These are phyloP conservation scores for Phymastichus coffea DNA, from an alignment of 1,140 invertebrate species.

Conservation along the genomic window DNA sequence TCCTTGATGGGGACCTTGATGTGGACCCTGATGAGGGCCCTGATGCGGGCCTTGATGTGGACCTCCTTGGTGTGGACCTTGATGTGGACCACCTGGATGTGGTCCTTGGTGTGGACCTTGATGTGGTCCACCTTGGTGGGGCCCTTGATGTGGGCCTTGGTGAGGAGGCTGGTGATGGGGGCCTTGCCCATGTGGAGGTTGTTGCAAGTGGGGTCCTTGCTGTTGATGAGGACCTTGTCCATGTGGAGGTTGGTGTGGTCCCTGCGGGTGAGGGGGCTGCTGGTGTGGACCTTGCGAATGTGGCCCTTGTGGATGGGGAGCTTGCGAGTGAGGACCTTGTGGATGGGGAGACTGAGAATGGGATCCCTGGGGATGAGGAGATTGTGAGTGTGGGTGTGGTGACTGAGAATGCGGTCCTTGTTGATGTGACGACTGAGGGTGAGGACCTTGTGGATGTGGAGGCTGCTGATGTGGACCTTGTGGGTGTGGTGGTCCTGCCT, in stretches of 20 bases:
- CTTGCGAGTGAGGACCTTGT: slow-evolving; percentile 5
- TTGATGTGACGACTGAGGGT: slow-evolving; percentile 11
- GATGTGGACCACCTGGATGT: slow-evolving; percentile 3
- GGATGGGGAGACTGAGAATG: slow-evolving; percentile 8
- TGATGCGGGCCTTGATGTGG: not conserved
- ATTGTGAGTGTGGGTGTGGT: no score
- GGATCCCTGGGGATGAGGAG: no score
- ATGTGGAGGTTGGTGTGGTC: not conserved
- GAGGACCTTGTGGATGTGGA: no score
- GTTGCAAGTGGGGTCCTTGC: slow-evolving; percentile 7
- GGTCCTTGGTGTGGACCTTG: slow-evolving; percentile 10
- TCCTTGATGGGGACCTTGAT: not conserved
- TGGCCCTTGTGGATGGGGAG: slow-evolving; percentile 1
- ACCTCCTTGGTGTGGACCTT: not conserved
- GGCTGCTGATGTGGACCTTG: not conserved
- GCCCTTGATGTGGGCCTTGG: slow-evolving; percentile 1
- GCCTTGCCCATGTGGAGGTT: slow-evolving; percentile 10
- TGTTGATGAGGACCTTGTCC: not conserved
- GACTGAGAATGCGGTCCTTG: no score
- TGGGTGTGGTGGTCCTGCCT: slow-evolving; percentile 10
- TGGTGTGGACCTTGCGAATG: slow-evolving; percentile 10
- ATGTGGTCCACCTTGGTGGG: slow-evolving; percentile 7
- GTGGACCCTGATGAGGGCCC: not conserved
- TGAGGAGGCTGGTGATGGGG: not conserved
- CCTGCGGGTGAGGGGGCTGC: slow-evolving; percentile 1